A percentile compares a stretch with the other conserved stretches of the same genome.
phyloP scores from a whole-genome alignment of 2,888 invertebrate genomes.

The Synanthedon andrenaeformis region DNA sequence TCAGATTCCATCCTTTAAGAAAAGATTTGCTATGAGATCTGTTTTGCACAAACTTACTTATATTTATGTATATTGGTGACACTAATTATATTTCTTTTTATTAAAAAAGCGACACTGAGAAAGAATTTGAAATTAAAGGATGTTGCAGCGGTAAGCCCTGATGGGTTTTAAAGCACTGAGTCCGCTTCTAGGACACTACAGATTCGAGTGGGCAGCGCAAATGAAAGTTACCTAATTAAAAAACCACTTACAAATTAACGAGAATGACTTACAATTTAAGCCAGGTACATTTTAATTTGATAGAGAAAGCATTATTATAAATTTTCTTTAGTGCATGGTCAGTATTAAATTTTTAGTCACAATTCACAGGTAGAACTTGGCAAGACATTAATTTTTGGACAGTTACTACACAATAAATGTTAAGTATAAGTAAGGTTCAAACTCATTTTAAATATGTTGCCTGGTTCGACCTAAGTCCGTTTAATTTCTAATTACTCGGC shows the following conservation, averaged over 20 bases:
- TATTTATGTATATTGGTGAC: too few species aligned
- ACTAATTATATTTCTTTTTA: too few species aligned
- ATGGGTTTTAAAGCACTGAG: slow-evolving; percentile 13
- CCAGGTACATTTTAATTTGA: background rate
- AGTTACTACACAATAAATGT: too few species aligned
- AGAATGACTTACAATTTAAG: background rate
- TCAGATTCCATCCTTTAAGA: too few species aligned
- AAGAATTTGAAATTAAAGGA: slow-evolving; percentile 3
- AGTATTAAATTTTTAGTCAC: too few species aligned
- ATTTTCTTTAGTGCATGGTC: too few species aligned
- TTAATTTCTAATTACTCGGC: slow-evolving; percentile 60
- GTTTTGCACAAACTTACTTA: too few species aligned
- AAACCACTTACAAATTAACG: slow-evolving; percentile 4
- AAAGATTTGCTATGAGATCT: too few species aligned
- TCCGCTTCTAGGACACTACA: slow-evolving; percentile 20
- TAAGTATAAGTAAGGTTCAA: too few species aligned
- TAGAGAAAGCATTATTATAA: too few species aligned
- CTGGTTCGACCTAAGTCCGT: slow-evolving; percentile 33
- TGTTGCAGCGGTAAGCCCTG: slow-evolving; percentile 8
- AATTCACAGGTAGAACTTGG: too few species aligned
- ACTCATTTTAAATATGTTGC: slow-evolving; percentile 30
- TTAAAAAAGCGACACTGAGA: background rate
- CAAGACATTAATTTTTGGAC: too few species aligned
- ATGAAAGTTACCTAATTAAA: slow-evolving; percentile 55
- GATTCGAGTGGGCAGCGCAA: slow-evolving; percentile 27